Base-by-base conservation (phyloP, 64 coral and sea anemone genomes). In the Actinia equina region DNA sequence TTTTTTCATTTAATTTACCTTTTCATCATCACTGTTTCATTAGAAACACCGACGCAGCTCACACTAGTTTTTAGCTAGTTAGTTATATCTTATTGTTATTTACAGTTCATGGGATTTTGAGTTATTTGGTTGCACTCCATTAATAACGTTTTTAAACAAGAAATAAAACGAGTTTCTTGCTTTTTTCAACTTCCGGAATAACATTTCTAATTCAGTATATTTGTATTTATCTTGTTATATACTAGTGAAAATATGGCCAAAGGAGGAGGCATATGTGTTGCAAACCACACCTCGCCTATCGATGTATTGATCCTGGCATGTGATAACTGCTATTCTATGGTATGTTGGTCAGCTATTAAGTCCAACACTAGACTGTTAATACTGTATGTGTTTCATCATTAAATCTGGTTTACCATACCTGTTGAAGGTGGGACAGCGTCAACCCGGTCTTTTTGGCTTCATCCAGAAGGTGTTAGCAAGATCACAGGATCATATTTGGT, bases 401-500 rank as follows among this genome's bases (percentile, higher is more conserved):
- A 2, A 3, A 12, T 2, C 60, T 63, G 3, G 17, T 19, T 22
- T 74, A 30, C 14, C 3, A 26, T 27, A 42, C 23, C 2, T 74
- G 37, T 74, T 30, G 20, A 18, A 95, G 96, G 90, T 98, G 74
- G 96, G 96, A 17, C 96, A 98, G 82, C 88, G 91, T 26, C 96
- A 98, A 77, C 89, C 93, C 16, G 93, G 96, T 20, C 82, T 98
- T 46, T 95, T 98, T 98, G 96, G 96, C 27, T 93, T 98, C 82
- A 89, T 98, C 27, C 88, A 98, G 59, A 86, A 86, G 63, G 85
- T 92, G 3, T 63, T 98, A 16, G 93, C 93, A 7, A 94, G 91
- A 43, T 91, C 93, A 26, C 96, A 98, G 77, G 96, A 98, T 88
- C 96, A 95, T 46, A 98, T 98, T 82, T 98, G 96, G 96, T 98